Evolutionary conservation across 2,113 vertebrate species (phyloP), one percentile per base, ranked within the genome.

Genomic region (Brachyhypopomus occidentalis): DNA sequence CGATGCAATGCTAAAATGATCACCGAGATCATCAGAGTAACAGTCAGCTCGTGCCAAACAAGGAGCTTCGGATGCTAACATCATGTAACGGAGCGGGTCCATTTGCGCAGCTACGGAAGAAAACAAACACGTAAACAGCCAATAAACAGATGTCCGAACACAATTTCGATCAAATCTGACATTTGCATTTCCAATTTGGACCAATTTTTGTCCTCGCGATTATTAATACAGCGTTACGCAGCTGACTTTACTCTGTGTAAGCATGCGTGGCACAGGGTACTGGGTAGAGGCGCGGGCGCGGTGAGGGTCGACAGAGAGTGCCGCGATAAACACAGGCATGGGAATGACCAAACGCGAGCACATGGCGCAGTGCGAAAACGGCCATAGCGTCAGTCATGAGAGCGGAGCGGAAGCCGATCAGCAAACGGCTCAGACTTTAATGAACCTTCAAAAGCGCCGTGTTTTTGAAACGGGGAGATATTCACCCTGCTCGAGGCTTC

Each of bases 401-500:
- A 77, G 23, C 60, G 41, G 22, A 59, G 64, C 60, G 27, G 14
- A 77, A 78, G 63, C 23, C 19, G 27, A 1, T 64, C 27, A 9
- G 55, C 73, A 45, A 30, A 59, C 64, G 79, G 71, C 20, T 48
- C 12, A 67, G 77, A 20, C 59, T 66, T 78, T 81, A 74, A 75
- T 45, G 55, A 79, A 81, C 75, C 78, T 83, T 85, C 48, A 77
- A 86, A 52, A 84, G 71, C 71, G 34, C 45, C 55, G 52, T 71
- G 23, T 72, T 80, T 83, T 74, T 71, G 75, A 77, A 74, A 83
- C 63, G 48, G 11, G 2, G 48, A 72, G 84, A 89, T 73, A 86
- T 88, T 90, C 85, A 91, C 86, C 88, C 77, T 67, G 83, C 85
- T 86, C 83, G 60, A 85, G 77, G 83, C 85, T 85, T 89, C 88